phyloP scores from a whole-genome alignment of 2,888 invertebrate genomes.

The Cantharis rufa region DNA sequence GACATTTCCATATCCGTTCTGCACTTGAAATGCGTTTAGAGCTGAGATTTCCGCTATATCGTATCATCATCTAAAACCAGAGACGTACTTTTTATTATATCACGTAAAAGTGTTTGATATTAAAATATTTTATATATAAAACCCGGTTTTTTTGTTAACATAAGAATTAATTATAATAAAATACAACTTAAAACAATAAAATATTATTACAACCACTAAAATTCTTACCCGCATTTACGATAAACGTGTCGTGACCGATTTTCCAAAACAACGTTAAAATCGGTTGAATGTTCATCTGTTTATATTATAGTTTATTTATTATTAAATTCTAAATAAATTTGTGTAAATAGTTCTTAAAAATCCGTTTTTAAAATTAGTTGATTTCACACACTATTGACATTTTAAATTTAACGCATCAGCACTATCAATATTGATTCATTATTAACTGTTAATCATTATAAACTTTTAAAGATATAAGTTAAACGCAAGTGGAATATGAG shows the following conservation, averaged over 20 bases:
- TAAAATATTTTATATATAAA: neutral
- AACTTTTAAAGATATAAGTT: too few relatives aligned
- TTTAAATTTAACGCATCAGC: neutral
- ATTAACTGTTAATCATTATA: too few relatives aligned
- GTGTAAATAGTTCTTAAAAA: too few relatives aligned
- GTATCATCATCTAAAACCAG: constrained; percentile 28
- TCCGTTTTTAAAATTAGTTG: too few relatives aligned
- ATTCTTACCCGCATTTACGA: neutral
- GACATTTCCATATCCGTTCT: constrained; percentile 43
- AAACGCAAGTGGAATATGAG: neutral
- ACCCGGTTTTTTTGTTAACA: too few relatives aligned
- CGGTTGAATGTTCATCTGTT: too few relatives aligned
- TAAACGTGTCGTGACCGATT: neutral
- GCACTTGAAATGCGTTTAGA: constrained; percentile 38
- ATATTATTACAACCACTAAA: neutral
- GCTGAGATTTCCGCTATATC: constrained; percentile 40
- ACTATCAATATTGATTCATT: neutral
- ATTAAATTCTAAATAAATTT: too few relatives aligned
- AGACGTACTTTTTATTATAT: constrained; percentile 15
- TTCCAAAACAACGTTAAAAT: neutral
- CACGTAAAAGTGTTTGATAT: neutral
- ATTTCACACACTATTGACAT: neutral
- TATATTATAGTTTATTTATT: too few relatives aligned
- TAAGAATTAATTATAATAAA: neutral
- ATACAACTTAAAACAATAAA: neutral